Evolutionary conservation across 1,140 invertebrate species (phyloP).

Genomic region (Meteorus sp.): DNA sequence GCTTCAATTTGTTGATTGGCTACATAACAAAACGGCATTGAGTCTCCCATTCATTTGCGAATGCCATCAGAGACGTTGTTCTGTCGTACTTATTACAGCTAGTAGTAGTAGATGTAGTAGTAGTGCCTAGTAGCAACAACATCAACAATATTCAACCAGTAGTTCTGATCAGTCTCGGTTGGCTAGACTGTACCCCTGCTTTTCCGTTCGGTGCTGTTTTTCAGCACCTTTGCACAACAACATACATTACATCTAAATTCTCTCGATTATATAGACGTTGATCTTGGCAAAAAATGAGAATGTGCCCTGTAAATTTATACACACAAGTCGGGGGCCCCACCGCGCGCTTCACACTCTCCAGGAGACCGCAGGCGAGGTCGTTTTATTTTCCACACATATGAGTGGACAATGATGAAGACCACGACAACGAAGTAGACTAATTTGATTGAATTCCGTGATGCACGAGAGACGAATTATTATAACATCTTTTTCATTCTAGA

Average conservation of each 20-base stretch:
- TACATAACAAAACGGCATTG: not conserved
- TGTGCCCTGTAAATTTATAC: not conserved
- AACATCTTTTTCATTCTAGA: not conserved
- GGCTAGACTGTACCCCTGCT: slow-evolving; percentile 19
- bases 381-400: too few species aligned
- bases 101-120: too few species aligned
- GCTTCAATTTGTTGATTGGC: too few species aligned
- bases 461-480: not conserved
- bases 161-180: slow-evolving; percentile 22
- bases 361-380: slow-evolving; percentile 25
- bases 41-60: not conserved
- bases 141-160: slow-evolving; percentile 1
- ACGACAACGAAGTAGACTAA: slow-evolving; percentile 11
- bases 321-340: slow-evolving; percentile 23
- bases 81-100: not conserved
- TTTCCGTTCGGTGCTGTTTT: not conserved
- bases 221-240: not conserved
- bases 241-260: too few species aligned
- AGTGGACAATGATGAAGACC: too few species aligned
- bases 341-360: slow-evolving; percentile 1
- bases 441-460: slow-evolving; percentile 13
- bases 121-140: too few species aligned
- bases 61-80: not conserved
- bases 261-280: too few species aligned
- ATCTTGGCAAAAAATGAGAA: too few species aligned